A percentile compares a stretch with the other conserved stretches of the same genome.
Evolutionary conservation across 2,888 invertebrate species (phyloP).

Genomic region (Orthosia cruda): DNA sequence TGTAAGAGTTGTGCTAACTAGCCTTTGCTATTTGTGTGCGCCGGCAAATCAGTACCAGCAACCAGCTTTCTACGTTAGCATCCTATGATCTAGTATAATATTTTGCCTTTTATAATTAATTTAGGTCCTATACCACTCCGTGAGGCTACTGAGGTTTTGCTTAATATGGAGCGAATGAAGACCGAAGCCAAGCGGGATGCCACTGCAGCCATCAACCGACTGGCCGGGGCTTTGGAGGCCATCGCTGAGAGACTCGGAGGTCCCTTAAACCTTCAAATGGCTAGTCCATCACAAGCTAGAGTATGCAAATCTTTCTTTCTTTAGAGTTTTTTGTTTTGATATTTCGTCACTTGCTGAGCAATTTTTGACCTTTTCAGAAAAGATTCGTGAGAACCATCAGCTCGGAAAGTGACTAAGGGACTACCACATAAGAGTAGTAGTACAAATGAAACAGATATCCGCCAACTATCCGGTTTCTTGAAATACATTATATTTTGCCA

Average conservation of each 20-base stretch:
- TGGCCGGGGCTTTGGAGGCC: constrained; percentile 30
- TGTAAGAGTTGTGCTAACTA: not conserved
- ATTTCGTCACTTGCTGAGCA: not conserved
- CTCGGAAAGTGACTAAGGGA: constrained; percentile 29
- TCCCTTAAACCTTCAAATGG: not conserved
- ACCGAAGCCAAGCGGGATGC: constrained; percentile 26
- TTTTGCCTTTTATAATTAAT: not conserved
- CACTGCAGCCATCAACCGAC: constrained; percentile 14
- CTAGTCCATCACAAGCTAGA: constrained; percentile 2
- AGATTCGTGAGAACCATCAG: constrained; percentile 22
- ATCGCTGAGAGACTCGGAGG: constrained; percentile 17
- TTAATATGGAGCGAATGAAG: constrained; percentile 33
- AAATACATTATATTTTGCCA: no score
- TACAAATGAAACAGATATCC: not conserved
- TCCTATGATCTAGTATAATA: not conserved
- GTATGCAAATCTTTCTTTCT: constrained; percentile 5
- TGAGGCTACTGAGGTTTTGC: constrained; percentile 20
- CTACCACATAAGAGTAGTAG: not conserved
- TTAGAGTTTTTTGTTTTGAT: not conserved
- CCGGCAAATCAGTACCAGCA: not conserved
- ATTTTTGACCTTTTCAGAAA: constrained; percentile 20
- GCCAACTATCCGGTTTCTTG: not conserved
- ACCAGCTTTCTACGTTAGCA: not conserved
- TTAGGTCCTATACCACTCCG: not conserved
- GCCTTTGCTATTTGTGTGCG: not conserved